Evolutionary conservation across 2,888 invertebrate species (phyloP), one percentile per base, ranked within the genome.

Genomic region (Leucoptera coffeella): DNA sequence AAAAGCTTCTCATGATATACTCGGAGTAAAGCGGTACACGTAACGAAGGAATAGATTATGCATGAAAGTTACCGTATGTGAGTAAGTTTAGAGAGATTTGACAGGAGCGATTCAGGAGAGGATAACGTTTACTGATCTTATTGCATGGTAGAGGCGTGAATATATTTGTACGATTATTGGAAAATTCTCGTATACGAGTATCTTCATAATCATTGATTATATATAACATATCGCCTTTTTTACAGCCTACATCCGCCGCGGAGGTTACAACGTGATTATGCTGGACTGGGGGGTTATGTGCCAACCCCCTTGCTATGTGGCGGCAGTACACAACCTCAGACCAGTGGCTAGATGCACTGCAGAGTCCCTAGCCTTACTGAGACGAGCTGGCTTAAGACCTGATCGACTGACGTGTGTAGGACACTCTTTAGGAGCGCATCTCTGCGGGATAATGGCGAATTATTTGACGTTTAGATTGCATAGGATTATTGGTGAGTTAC

Each of bases 271-370:
- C 51, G 80, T 85, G 17, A 77, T 86, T 50, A 69, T 85, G 55
- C 61, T 85, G 25, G 85, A 86, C 53, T 87, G 86, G 86, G 82
- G 85, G n/a, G 59, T 62, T 4, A 61, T 87, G 11, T 71, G 76
- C 39, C 75, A 74, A 41, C 78, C 80, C 1, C 84, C 82, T 1
- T 86, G 81, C 60, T 82, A 82, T 49, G 78, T 80, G 22, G 82
- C 85, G 0, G 82, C 85, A 0, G 85, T 86, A 1, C 79, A 84
- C 43, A 87, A 86, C 53, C 61, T 85, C 38, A 74, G 77, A 28
- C 76, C 83, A 0, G 82, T 81, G 4, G 82, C 83, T 1, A 73
- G 77, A 29, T 87, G 86, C 44, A 69, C 79, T 1, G 83, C 83
- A 1, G 75, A 75, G 12, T 72, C 80, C 3, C 50, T 85, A 22